A percentile compares a stretch with the other conserved stretches of the same genome.
These are phyloP conservation scores for Aphis craccivora DNA, from an alignment of 1,140 invertebrate genomes.

Conservation along the genomic window DNA sequence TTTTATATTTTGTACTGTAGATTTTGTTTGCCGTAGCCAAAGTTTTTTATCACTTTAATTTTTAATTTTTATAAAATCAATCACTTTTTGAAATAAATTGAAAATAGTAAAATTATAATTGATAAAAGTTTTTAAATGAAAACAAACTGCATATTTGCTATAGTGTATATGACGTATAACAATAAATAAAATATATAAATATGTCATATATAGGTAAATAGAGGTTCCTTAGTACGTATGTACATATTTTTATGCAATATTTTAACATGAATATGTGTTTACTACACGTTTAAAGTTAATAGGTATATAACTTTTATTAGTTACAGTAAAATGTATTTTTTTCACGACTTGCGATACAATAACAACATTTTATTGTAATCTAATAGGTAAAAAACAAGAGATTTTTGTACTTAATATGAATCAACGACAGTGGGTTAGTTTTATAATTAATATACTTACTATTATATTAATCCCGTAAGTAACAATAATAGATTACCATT, in stretches of 20 bases:
- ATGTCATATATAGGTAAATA: no score
- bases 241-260: no score
- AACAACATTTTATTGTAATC: not conserved
- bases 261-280: no score
- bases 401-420: not conserved
- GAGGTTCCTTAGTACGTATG: no score
- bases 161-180: no score
- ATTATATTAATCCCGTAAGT: not conserved
- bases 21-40: not conserved
- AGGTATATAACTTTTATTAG: not conserved
- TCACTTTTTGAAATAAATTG: not conserved
- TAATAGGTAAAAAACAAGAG: not conserved
- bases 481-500: not conserved
- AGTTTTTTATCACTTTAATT: not conserved
- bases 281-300: not conserved
- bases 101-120: not conserved
- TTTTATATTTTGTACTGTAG: no score
- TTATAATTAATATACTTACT: not conserved
- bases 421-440: not conserved
- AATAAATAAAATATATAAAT: no score
- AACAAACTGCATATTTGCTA: not conserved
- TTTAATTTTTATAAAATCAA: no score
- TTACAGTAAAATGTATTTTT: no score
- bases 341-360: no score
- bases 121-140: not conserved